A percentile compares a stretch with the other conserved stretches of the same genome.
Evolutionary conservation across 2,113 vertebrate genomes (phyloP).

Genomic region (Condylura cristata): DNA sequence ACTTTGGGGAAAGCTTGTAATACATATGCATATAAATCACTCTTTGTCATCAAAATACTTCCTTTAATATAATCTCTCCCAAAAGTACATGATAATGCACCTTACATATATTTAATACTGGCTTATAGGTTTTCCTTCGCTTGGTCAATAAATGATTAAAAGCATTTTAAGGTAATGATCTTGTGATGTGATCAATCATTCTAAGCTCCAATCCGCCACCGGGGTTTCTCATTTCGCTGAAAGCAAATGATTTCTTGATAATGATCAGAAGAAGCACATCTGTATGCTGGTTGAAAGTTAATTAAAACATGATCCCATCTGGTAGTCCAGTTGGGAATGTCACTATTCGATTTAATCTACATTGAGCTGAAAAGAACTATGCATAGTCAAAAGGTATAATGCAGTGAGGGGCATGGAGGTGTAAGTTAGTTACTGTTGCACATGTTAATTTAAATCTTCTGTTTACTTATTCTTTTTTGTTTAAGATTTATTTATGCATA

Average conservation of each 20-base stretch:
- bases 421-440: conserved; percentile 47
- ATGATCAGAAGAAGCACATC: conserved; percentile 77
- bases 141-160: conserved; percentile 74
- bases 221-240: conserved; percentile 56
- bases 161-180: conserved; percentile 66
- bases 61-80: conserved; percentile 2
- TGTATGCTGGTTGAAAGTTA: conserved; percentile 77
- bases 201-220: conserved; percentile 49
- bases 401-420: conserved; percentile 44
- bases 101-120: conserved; percentile 14
- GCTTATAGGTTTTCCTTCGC: conserved; percentile 46
- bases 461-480: neutral
- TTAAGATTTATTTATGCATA: too few relatives aligned
- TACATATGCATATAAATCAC: neutral
- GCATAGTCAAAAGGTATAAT: conserved; percentile 78
- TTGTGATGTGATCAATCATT: conserved; percentile 59
- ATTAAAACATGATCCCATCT: conserved; percentile 82
- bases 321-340: conserved; percentile 83
- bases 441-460: conserved; percentile 42
- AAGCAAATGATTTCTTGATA: conserved; percentile 65
- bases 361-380: conserved; percentile 80
- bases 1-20: conserved; percentile 28
- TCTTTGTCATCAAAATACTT: conserved; percentile 45
- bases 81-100: neutral
- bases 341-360: conserved; percentile 78